Conservation (phyloP, 2,797 vertebrate genomes). For the Lates japonicus region DNA sequence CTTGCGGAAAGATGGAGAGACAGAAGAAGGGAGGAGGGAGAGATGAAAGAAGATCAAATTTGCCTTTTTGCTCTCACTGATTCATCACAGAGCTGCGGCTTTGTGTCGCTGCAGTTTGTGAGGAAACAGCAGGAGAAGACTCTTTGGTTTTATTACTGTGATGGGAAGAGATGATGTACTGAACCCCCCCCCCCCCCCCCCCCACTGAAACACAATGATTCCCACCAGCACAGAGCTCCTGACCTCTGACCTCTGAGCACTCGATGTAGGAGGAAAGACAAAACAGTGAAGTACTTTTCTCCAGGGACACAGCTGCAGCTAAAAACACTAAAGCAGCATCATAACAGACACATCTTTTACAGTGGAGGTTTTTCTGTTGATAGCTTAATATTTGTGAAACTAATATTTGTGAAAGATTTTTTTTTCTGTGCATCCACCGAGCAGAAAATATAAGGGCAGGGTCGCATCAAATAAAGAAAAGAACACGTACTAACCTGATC, state of each 20-base stretch:
- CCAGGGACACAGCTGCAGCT: conserved; percentile 4
- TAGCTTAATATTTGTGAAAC: no score
- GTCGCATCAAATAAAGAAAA: no score
- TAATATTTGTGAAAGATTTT: no score
- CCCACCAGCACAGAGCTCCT: conserved; percentile 11
- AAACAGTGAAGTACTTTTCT: conserved; percentile 1
- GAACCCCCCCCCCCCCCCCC: conserved; percentile 3
- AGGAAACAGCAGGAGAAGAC: conserved; percentile 39
- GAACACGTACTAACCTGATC: neutral
- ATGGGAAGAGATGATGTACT: conserved; percentile 23
- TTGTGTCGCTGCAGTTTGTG: conserved; percentile 36
- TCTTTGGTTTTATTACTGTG: conserved; percentile 28
- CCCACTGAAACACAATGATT: conserved; percentile 9
- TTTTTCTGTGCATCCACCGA: no score
- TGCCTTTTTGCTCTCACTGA: conserved; percentile 63
- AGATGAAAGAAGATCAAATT: conserved; percentile 66
- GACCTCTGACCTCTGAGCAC: conserved; percentile 30
- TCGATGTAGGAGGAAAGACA: neutral
- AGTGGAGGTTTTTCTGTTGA: no score
- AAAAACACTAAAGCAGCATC: no score
- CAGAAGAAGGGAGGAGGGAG: conserved; percentile 31
- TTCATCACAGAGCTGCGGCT: conserved; percentile 34
- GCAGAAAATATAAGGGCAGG: no score
- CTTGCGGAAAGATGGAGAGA: conserved; percentile 45
- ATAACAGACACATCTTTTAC: no score